These are phyloP conservation scores for Bradypus variegatus DNA, from an alignment of 2,797 vertebrate genomes.

Conservation along the genomic window DNA sequence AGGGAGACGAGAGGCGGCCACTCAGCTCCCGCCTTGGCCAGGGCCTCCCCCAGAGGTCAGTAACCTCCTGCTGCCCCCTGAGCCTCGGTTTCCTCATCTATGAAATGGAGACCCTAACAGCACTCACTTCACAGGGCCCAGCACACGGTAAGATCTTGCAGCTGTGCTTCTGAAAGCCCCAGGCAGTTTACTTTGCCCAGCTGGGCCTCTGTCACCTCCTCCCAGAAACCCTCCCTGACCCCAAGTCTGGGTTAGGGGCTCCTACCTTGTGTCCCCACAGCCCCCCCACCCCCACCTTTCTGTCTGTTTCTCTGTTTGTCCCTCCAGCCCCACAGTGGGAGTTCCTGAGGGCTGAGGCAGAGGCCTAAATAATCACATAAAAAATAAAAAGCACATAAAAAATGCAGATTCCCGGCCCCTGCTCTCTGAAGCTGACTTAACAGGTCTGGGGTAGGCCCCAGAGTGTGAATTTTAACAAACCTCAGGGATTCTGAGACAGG, in stretches of 20 bases:
- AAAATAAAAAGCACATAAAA: neutral
- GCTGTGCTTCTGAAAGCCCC: too few relatives aligned
- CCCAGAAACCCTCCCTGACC: neutral
- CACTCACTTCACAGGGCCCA: neutral
- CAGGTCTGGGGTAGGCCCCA: too few relatives aligned
- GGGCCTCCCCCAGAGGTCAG: neutral
- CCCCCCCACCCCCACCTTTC: neutral
- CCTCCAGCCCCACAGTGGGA: neutral
- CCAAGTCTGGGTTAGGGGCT: neutral
- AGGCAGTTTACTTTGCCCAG: neutral
- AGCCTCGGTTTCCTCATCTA: slow-evolving; percentile 1
- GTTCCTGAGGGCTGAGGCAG: neutral
- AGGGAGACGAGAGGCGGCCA: neutral
- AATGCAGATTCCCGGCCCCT: neutral
- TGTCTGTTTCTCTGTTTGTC: neutral
- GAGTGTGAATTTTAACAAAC: neutral
- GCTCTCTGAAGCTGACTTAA: neutral
- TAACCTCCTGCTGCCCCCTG: neutral
- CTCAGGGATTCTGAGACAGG: neutral
- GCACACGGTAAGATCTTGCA: neutral
- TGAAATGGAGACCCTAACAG: too few relatives aligned
- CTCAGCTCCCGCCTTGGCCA: neutral
- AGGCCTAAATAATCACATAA: neutral
- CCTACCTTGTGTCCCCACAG: neutral
- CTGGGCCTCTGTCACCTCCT: neutral